Evolutionary conservation across 2,797 vertebrate genomes (phyloP), one percentile per base, ranked within the genome.

Genomic region (Xerus rutilus): DNA sequence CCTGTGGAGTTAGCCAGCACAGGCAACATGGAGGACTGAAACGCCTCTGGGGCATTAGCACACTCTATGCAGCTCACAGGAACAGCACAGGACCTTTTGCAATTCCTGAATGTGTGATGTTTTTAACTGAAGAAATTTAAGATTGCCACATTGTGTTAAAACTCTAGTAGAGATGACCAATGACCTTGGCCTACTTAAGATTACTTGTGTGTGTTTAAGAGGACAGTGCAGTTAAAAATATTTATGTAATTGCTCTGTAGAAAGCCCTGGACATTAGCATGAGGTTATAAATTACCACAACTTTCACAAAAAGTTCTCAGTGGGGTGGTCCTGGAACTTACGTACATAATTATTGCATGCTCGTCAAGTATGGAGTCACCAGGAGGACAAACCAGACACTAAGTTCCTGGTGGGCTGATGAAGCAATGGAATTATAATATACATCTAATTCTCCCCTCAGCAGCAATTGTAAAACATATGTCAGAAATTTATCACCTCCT

Each of bases 211-310:
- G 96, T 98, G 91, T 74, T 96, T 96, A 96, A 98, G 96, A 98
- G 94, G 97, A 98, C 96, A 98, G 97, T 97, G 91, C 89, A 97
- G 96, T 98, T 97, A 98, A 98, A 98, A 98, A 98, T 97, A 99
- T 98, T 98, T 98, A 98, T 98, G 93, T 96, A 98, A 97, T 95
- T 97, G 97, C 93, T 98, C 97, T 98, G 98, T 95, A 97, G 96
- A 98, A 94, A 98, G 90, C 82, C 94, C 8, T 30, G 97, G 93
- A 96, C 86, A 97, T 98, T 98, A 98, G 89, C 94, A 98, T 67
- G 82, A 85, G 17, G 86, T 97, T 96, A 98, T 98, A 98, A 98
- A 98, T 98, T 97, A 98, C 70, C 69, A 92, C 88, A 89, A 97
- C 96, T 97, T 98, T 98, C 64, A 96, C 94, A 96, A 96, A 95